Base-by-base conservation (phyloP, 2,113 vertebrate species). In the Gymnocephalus cernua region DNA sequence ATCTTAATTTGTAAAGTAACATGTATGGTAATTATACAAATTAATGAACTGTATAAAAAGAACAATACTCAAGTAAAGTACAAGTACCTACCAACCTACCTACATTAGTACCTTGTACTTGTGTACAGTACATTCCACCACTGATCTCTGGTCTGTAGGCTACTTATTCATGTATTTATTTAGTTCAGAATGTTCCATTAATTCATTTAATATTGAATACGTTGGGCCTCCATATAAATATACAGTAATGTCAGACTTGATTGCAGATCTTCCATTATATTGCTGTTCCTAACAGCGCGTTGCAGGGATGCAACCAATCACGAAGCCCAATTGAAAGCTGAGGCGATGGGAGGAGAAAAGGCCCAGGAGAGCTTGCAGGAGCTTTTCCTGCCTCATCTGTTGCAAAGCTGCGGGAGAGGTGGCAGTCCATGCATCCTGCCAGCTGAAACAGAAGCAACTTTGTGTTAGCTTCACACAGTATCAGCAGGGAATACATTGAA, bases 261-360 rank as follows among this genome's bases (percentile, higher is more conserved):
- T 65, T 50, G 35, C 29, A 25, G 2, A 25, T 32, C 19, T 48
- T 56, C 14, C 50, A 63, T 63, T 47, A 58, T 57, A 51, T 56
- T 79, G 6, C 32, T 59, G 50, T 44, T 18, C 10, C 77, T 41
- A 4, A 1, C 38, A 45, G 19, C 32, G 18, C 51, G 74, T 74
- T 63, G 59, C 8, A 45, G 5, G 41, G 89, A 86, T 85, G 87
- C 87, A 92, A 88, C 93, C 94, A 94, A 94, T 94, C 92, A 85
- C 2, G 14, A 16, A 18, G 70, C 63, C 6, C 0, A 44, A 3
- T 1, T 72, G 75, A 83, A 80, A 85, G 61, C 77, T 61, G 86
- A 90, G 80, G 53, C 74, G 85, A 70, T 85, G 89, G 89, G 91
- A 89, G 88, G 90, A 88, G 91, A 69, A 87, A 89, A 85, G 75